Evolutionary conservation across 2,797 vertebrate species (phyloP).

Genomic region (Chelonia mydas): DNA sequence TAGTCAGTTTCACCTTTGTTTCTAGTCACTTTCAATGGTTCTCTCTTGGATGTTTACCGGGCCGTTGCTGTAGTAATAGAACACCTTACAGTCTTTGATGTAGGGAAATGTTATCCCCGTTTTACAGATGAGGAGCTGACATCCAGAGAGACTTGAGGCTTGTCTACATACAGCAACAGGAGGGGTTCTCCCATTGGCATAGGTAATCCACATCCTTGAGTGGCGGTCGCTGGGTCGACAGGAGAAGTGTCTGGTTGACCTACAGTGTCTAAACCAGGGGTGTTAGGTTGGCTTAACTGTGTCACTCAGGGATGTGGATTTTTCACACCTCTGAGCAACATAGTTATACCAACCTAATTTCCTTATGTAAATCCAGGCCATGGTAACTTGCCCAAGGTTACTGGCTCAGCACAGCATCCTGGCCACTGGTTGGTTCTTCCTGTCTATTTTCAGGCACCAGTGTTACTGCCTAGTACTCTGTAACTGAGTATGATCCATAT

Average conservation of each 20-base stretch:
- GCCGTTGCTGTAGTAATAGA: fast-evolving
- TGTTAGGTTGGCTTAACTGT: neutral
- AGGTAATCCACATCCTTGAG: neutral
- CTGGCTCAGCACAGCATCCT: neutral
- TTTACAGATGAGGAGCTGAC: neutral
- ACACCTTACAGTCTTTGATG: neutral
- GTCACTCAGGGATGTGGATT: neutral
- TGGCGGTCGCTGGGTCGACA: neutral
- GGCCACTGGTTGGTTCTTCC: neutral
- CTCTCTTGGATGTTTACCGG: fast-evolving
- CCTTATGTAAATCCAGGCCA: neutral
- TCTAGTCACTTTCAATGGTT: neutral
- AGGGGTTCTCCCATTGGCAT: neutral
- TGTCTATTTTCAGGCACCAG: neutral
- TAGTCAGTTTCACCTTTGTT: fast-evolving
- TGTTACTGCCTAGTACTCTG: neutral
- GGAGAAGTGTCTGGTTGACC: neutral
- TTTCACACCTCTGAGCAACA: neutral
- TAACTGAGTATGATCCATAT: fast-evolving
- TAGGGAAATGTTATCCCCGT: neutral
- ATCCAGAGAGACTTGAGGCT: neutral
- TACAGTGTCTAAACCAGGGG: neutral
- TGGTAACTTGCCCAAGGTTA: neutral
- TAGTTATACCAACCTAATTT: neutral
- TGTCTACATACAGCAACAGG: neutral